Base-by-base conservation (phyloP, 2,113 vertebrate species). In the Oxygymnocypris stewartii region DNA sequence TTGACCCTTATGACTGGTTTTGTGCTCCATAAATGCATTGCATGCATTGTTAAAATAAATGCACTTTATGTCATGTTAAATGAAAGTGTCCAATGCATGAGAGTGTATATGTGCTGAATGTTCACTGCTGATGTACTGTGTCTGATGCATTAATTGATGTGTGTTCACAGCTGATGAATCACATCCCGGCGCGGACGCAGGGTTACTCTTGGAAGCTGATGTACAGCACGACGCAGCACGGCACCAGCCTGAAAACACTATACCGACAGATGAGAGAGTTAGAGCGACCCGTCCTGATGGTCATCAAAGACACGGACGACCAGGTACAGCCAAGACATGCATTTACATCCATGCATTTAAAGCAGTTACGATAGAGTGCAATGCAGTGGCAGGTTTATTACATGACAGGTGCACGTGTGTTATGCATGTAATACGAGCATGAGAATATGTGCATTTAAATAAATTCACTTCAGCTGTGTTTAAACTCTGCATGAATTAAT, bases 291-390 rank as follows among this genome's bases (percentile, higher is more conserved):
- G 98, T 99, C 57, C 94, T 99, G 18, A 92, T 99, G 67, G 96
- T 98, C 90, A 93, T 99, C 90, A 99, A 96, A 93, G 98, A 99
- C 13, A 96, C 97, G 95, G 95, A 98, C 90, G 96, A 97, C 86
- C 97, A 98, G 97, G 98, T 99, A 69, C 54, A 18, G 47, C 13
- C 47, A 49, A 13, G 47, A 49, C 3, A 89, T 91, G 40, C 16
- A 40, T 23, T 69, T 4, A 51, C 49, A 16, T 4, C 14, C 49
- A 51, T 51, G 49, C 71, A 73, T 63, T 18, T 18, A 87, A 40
- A 47, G n/a, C 23, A 28, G 35, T 20, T 23, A 63, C n/a, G 7
- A 4, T 54, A 35, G 23, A 57, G 54, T 57, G 18, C 6, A 2
- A 57, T 57, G 54, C 54, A 57, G 6, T 18, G 18, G 13, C 49